These are phyloP conservation scores for Drosophila sp. DNA, from an alignment of 1,140 invertebrate genomes.

Conservation along the genomic window DNA sequence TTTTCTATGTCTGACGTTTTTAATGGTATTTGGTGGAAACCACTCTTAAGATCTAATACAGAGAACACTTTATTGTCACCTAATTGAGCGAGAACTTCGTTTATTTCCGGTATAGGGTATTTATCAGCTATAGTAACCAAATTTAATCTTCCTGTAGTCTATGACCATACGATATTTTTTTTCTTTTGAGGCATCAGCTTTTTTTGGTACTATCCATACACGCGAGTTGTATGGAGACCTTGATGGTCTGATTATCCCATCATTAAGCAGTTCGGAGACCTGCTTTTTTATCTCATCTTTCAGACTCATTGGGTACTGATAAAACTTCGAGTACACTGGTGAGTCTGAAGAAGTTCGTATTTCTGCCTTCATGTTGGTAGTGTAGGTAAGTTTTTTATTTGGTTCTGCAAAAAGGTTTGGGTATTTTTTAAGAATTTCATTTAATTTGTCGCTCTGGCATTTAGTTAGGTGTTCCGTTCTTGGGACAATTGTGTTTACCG, in stretches of 20 bases:
- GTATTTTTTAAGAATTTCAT: no score
- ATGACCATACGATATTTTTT: conserved; percentile 73
- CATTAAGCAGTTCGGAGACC: conserved; percentile 30
- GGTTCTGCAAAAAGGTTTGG: no score
- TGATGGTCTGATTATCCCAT: conserved; percentile 49
- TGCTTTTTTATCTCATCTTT: no score
- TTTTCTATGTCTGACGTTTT: conserved; percentile 7
- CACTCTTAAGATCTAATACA: neutral
- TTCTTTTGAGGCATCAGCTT: conserved; percentile 35
- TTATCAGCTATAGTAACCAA: conserved; percentile 29
- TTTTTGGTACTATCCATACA: conserved; percentile 28
- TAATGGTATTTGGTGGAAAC: conserved; percentile 44
- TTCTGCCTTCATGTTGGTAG: no score
- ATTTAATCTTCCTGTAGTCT: conserved; percentile 55
- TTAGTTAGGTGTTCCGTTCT: no score
- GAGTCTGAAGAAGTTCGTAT: no score
- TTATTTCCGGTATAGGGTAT: conserved; percentile 30
- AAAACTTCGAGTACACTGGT: no score
- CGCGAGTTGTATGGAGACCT: conserved; percentile 8
- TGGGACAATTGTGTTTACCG: no score
- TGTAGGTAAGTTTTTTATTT: no score
- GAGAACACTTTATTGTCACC: conserved; percentile 5
- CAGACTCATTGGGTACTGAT: no score
- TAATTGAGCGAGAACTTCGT: conserved; percentile 10
- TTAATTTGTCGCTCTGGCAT: no score